These are phyloP conservation scores for Xanthorhoe designata DNA, from an alignment of 2,888 invertebrate species.

Conservation along the genomic window DNA sequence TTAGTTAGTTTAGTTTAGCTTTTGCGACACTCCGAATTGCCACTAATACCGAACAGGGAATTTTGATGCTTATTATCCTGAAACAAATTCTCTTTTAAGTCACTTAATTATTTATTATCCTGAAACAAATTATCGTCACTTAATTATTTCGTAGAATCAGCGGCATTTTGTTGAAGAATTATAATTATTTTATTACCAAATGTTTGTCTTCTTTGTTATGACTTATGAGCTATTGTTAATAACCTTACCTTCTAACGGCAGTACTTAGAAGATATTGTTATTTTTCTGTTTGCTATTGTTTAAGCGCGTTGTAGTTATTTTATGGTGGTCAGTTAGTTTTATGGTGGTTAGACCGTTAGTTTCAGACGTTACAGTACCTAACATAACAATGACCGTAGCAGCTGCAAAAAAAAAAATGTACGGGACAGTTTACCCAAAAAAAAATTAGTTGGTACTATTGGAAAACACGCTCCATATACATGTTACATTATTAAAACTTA, in stretches of 20 bases:
- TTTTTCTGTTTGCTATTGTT: slow-evolving; percentile 23
- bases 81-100: too few species aligned
- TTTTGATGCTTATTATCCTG: too few species aligned
- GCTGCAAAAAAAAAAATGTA: background rate
- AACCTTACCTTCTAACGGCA: slow-evolving; percentile 12
- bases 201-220: slow-evolving; percentile 20
- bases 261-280: slow-evolving; percentile 7
- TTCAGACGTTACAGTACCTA: background rate
- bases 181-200: slow-evolving; percentile 22
- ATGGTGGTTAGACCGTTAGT: slow-evolving; percentile 35
- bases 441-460: too few species aligned
- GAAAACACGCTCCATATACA: too few species aligned
- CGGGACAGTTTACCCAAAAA: too few species aligned
- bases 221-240: slow-evolving; percentile 3
- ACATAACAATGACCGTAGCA: slow-evolving; percentile 1
- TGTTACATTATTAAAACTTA: too few species aligned
- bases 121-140: background rate
- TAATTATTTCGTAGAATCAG: slow-evolving; percentile 18
- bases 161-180: slow-evolving; percentile 13
- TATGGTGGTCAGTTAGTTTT: slow-evolving; percentile 37
- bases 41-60: too few species aligned
- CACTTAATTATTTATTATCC: too few species aligned
- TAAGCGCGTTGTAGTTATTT: slow-evolving; percentile 12
- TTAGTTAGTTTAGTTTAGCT: too few species aligned
- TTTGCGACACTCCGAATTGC: too few species aligned